Evolutionary conservation across 2,113 vertebrate species (phyloP).

Genomic region (Lamprotornis superbus): DNA sequence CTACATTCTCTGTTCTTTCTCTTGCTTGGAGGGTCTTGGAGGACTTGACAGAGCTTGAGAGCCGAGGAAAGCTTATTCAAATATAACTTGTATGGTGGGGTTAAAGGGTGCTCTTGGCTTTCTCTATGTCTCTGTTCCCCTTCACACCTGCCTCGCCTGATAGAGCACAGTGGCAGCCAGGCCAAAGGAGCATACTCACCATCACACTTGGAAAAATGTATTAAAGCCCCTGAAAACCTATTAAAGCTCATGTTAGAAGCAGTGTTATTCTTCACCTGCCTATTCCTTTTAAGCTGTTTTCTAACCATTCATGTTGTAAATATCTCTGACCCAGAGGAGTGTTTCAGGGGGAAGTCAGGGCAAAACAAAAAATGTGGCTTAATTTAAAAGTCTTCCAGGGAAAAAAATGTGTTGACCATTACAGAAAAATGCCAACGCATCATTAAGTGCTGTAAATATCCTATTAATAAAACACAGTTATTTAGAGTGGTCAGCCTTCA

Average conservation of each 20-base stretch:
- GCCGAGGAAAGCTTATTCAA: background rate
- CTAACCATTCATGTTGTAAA: background rate
- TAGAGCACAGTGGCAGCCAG: background rate
- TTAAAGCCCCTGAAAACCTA: slow-evolving; percentile 6
- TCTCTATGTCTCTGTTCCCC: background rate
- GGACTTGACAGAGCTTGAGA: background rate
- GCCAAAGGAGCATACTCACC: background rate
- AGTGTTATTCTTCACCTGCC: background rate
- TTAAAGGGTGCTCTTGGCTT: background rate
- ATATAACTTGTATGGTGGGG: background rate
- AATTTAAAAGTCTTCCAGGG: background rate
- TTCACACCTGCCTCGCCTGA: background rate
- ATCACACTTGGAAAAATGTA: background rate
- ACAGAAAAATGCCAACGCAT: background rate
- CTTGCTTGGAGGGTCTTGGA: background rate
- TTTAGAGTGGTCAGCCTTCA: slow-evolving; percentile 1
- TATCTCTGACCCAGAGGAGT: slow-evolving; percentile 6
- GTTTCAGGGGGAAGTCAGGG: background rate
- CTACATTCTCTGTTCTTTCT: background rate
- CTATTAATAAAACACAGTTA: background rate
- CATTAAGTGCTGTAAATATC: slow-evolving; percentile 21
- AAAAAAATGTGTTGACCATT: background rate
- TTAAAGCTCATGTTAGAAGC: slow-evolving; percentile 12
- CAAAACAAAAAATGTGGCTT: slow-evolving; percentile 24
- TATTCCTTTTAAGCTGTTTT: background rate